Evolutionary conservation across 2,888 invertebrate species (phyloP), one percentile per base, ranked within the genome.

Genomic region (Dicyrtomina minuta): DNA sequence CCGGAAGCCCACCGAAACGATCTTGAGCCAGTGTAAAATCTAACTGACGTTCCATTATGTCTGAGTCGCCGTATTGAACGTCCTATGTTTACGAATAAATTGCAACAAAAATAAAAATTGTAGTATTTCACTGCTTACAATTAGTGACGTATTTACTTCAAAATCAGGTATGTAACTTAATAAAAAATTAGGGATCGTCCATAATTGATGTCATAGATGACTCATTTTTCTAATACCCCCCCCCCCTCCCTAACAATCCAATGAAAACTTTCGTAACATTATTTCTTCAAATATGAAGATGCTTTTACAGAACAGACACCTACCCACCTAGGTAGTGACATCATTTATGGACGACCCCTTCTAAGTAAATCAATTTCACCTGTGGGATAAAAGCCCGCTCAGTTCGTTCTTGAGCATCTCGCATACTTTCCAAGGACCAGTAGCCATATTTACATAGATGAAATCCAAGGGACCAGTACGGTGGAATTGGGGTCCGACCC

Each of bases 381-480:
- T 90, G 86, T 62, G 90, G 90, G 80, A 92, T 90, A 12, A 87
- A 87, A 33, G 89, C 90, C 66, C 87, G 86, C 72, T 87, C 84
- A 62, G 88, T 91, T 74, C 87, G 83, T 74, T 87, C 84, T 87
- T 88, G 88, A 0, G 89, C 86, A 70, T 84, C 83, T 74, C 82
- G 85, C 0, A 90, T 90, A 8, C 84, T 84, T 69, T 89, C 87
- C 70, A 90, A 80, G 33, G 85, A 85, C 64, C 86, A 85, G 79
- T 91, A 90, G 15, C 89, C 88, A 79, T 82, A 88, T n/a, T 72
- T 87, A 85, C 91, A 91, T 41, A 93, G 83, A 82, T 94, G 94
- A 82, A 92, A 94, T 1, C 94, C 94, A 0, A 94, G 85, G 0
- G 89, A 84, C 93, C 93, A 94, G 80, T 90, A 92, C 0, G 93